Evolutionary conservation across 2,888 invertebrate species (phyloP).

Genomic region (Drosophila formosana): DNA sequence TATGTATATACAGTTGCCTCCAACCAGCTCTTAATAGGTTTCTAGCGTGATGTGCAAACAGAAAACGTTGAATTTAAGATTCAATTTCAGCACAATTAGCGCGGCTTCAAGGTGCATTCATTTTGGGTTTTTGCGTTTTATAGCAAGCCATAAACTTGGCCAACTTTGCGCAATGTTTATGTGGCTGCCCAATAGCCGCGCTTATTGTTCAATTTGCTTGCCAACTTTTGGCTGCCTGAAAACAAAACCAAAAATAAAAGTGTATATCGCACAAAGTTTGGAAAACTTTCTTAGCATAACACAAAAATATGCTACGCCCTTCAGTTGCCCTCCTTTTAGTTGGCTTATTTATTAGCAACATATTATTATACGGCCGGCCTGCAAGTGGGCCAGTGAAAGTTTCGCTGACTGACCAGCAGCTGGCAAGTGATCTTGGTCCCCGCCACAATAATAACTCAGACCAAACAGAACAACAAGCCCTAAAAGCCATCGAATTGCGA

Average conservation of each 20-base stretch:
- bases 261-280: constrained; percentile 38
- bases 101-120: constrained; percentile 27
- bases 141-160: constrained; percentile 37
- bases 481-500: constrained; percentile 56
- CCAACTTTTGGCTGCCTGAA: constrained; percentile 58
- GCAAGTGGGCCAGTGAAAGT: constrained; percentile 52
- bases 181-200: constrained; percentile 34
- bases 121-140: neutral
- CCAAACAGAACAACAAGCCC: constrained; percentile 46
- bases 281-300: constrained; percentile 40
- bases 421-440: constrained; percentile 30
- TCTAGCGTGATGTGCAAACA: constrained; percentile 4
- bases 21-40: neutral
- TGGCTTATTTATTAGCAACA: constrained; percentile 77
- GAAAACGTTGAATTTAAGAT: neutral
- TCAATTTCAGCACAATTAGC: constrained; percentile 22
- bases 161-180: constrained; percentile 45
- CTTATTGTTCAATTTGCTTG: constrained; percentile 57
- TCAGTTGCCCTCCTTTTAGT: constrained; percentile 18
- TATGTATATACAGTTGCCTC: neutral
- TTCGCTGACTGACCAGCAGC: constrained; percentile 59
- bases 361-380: constrained; percentile 68
- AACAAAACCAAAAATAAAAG: constrained; percentile 12
- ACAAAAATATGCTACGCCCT: constrained; percentile 54
- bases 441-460: constrained; percentile 43